phyloP scores from a whole-genome alignment of 2,113 vertebrate species.

The Nibea coibor region DNA sequence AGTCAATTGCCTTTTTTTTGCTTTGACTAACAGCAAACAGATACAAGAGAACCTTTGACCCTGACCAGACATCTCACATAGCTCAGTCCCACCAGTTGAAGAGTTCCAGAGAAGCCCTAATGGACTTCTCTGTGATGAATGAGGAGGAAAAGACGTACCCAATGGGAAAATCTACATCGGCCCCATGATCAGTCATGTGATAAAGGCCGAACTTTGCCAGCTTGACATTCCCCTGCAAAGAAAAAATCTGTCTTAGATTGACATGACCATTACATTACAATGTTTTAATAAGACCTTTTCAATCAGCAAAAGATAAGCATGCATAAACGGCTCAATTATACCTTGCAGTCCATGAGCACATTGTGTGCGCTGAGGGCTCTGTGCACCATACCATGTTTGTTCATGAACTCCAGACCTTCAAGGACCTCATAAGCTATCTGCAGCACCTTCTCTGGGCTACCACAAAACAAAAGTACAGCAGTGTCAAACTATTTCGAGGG shows the following conservation, averaged over 20 bases:
- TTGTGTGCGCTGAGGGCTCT: conserved; percentile 91
- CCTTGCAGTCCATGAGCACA: conserved; percentile 93
- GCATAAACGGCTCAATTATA: conserved; percentile 65
- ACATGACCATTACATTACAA: background rate
- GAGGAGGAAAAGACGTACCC: conserved; percentile 85
- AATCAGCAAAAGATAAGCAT: background rate
- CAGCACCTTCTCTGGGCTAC: conserved; percentile 87
- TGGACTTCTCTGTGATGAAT: conserved; percentile 43
- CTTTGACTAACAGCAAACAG: conserved; percentile 50
- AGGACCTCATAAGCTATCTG: conserved; percentile 92
- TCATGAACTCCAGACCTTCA: conserved; percentile 94
- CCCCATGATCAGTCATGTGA: conserved; percentile 96
- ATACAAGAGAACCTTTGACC: conserved; percentile 46
- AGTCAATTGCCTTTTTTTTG: conserved; percentile 64
- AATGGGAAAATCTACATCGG: conserved; percentile 98
- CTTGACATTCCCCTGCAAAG: conserved; percentile 90
- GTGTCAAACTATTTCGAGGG: background rate
- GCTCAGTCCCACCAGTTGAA: conserved; percentile 28
- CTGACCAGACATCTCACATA: conserved; percentile 26
- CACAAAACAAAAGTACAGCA: conserved; percentile 57
- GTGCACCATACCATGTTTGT: conserved; percentile 94
- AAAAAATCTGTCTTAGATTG: conserved; percentile 30
- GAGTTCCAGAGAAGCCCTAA: conserved; percentile 38
- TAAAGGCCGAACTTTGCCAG: conserved; percentile 98
- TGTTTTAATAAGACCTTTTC: background rate